These are phyloP conservation scores for Diaperis boleti DNA, from an alignment of 2,888 invertebrate genomes.

Conservation along the genomic window DNA sequence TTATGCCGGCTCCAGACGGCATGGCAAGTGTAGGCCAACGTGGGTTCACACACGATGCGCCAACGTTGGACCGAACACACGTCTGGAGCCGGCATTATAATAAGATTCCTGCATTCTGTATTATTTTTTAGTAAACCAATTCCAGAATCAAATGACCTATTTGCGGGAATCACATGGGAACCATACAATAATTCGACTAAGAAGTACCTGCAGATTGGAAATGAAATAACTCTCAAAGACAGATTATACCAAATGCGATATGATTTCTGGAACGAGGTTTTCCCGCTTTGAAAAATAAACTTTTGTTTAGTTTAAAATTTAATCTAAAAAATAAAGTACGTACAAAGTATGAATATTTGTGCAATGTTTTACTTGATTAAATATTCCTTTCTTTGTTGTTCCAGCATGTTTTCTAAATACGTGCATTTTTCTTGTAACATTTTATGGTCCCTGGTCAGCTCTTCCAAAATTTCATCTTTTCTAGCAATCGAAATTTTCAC, in stretches of 20 bases:
- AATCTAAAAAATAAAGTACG: no score
- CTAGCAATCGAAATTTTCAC: constrained; percentile 85
- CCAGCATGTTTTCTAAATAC: constrained; percentile 79
- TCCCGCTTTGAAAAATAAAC: no score
- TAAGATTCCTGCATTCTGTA: no score
- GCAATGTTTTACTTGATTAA: background rate
- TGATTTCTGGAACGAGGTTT: constrained; percentile 60
- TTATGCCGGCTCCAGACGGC: no score
- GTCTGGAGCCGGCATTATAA: no score
- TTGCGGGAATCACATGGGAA: constrained; percentile 62
- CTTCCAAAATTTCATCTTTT: constrained; percentile 82
- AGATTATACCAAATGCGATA: constrained; percentile 62
- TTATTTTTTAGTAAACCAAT: constrained; percentile 17
- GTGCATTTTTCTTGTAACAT: constrained; percentile 79
- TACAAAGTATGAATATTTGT: background rate
- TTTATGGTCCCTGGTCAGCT: constrained; percentile 78
- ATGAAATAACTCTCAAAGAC: constrained; percentile 59
- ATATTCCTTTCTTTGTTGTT: constrained; percentile 78
- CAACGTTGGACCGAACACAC: no score
- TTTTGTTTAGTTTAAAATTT: no score
- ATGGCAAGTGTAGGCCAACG: no score
- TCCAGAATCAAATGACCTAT: constrained; percentile 45
- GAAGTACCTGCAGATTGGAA: constrained; percentile 64
- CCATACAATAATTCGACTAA: constrained; percentile 58
- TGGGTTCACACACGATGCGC: no score